A percentile compares a stretch with the other conserved stretches of the same genome.
Conservation (phyloP, 2,888 invertebrate species). For the Baccha elongata region DNA sequence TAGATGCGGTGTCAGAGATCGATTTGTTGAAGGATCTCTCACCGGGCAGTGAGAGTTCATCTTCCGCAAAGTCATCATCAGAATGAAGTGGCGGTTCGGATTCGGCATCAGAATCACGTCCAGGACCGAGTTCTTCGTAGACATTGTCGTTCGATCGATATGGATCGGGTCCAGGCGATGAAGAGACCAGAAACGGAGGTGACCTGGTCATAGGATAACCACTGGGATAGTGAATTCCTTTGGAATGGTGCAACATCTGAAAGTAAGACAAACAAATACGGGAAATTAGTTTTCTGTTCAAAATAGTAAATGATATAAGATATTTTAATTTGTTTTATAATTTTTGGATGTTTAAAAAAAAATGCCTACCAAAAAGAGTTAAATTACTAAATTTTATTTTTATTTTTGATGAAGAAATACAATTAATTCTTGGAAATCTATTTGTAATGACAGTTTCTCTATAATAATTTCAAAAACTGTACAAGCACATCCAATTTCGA, state of each 20-base stretch:
- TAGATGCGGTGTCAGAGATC: conserved; percentile 63
- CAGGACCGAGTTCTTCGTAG: conserved; percentile 90
- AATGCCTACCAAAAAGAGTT: no score
- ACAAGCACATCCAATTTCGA: no score
- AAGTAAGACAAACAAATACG: conserved; percentile 77
- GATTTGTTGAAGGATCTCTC: conserved; percentile 81
- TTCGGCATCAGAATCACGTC: conserved; percentile 85
- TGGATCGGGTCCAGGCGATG: conserved; percentile 87
- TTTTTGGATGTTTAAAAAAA: no score
- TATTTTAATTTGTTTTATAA: no score
- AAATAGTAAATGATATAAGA: no score
- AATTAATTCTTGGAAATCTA: no score
- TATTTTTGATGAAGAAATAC: no score
- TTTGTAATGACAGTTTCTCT: no score
- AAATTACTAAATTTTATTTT: no score
- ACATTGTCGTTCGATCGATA: conserved; percentile 88
- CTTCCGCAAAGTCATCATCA: conserved; percentile 93
- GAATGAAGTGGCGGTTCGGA: conserved; percentile 87
- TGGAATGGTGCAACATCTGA: conserved; percentile 87
- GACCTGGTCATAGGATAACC: conserved; percentile 85
- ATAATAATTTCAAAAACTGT: no score
- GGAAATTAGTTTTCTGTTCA: conserved; percentile 20
- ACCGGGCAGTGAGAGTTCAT: conserved; percentile 87
- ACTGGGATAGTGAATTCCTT: conserved; percentile 85
- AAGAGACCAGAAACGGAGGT: conserved; percentile 87